phyloP scores from a whole-genome alignment of 2,888 invertebrate genomes.

The Catocala nupta region DNA sequence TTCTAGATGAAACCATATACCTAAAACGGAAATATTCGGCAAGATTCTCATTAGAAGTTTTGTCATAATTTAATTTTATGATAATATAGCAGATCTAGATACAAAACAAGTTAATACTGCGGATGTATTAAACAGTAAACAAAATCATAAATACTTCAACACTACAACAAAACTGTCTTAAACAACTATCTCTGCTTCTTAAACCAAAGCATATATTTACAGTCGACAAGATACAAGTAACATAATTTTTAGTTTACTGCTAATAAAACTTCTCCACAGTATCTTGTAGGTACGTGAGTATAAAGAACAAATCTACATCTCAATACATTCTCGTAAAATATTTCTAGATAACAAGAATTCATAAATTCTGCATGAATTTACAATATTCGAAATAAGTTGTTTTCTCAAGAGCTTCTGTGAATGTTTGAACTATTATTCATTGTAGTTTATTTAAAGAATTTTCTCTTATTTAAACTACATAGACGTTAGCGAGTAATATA shows the following conservation, averaged over 20 bases:
- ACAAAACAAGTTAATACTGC: too few relatives aligned
- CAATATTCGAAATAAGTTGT: constrained; percentile 5
- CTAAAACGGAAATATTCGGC: too few relatives aligned
- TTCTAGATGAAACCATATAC: too few relatives aligned
- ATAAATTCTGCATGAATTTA: constrained; percentile 38
- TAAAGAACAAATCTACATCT: constrained; percentile 21
- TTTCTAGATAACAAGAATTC: constrained; percentile 18
- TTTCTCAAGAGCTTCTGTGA: not conserved
- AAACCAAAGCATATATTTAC: constrained; percentile 8
- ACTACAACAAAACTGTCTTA: not conserved
- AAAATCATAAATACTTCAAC: constrained; percentile 1
- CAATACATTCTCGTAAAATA: constrained; percentile 36
- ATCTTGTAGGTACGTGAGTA: not conserved
- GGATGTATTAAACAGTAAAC: not conserved
- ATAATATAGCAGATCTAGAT: too few relatives aligned
- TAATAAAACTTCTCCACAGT: constrained; percentile 15
- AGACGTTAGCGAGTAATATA: too few relatives aligned
- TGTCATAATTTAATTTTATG: too few relatives aligned
- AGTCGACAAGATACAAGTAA: constrained; percentile 8
- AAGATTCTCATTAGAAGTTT: too few relatives aligned
- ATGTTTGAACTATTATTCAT: not conserved
- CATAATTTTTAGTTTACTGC: constrained; percentile 12
- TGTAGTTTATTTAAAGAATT: not conserved
- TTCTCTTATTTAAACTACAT: too few relatives aligned
- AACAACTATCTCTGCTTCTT: not conserved